phyloP scores from a whole-genome alignment of 2,888 invertebrate species.

The Scaptomyza caliginosa region DNA sequence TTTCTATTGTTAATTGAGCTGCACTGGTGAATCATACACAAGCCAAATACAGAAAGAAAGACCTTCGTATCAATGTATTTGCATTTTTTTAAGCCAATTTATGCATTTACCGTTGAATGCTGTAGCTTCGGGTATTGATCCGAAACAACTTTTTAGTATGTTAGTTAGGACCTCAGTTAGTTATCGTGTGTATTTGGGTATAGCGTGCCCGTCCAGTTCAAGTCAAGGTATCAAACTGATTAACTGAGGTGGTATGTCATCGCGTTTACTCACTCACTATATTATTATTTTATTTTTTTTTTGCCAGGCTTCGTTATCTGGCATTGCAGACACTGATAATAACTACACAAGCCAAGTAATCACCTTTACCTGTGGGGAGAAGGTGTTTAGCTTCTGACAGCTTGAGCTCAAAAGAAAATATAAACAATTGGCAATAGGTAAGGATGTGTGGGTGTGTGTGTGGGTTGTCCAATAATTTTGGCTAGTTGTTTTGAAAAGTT shows the following conservation, averaged over 20 bases:
- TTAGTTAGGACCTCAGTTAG: too few species aligned
- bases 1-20: conserved; percentile 29
- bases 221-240: conserved; percentile 60
- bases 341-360: conserved; percentile 50
- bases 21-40: conserved; percentile 42
- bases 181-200: background rate
- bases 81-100: background rate
- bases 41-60: conserved; percentile 9
- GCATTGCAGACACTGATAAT: conserved; percentile 60
- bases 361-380: conserved; percentile 43
- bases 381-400: conserved; percentile 41
- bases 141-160: background rate
- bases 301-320: conserved; percentile 64
- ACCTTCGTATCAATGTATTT: background rate
- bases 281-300: too few species aligned
- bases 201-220: conserved; percentile 31
- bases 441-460: background rate
- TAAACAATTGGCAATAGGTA: conserved; percentile 56
- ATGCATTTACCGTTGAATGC: conserved; percentile 31
- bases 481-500: background rate
- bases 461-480: conserved; percentile 5
- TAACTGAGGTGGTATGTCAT: conserved; percentile 60
- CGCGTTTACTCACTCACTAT: conserved; percentile 67
- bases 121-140: background rate
- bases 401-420: conserved; percentile 55